Evolutionary conservation across 2,113 vertebrate species (phyloP), one percentile per base, ranked within the genome.

Genomic region (Xenopus laevis): DNA sequence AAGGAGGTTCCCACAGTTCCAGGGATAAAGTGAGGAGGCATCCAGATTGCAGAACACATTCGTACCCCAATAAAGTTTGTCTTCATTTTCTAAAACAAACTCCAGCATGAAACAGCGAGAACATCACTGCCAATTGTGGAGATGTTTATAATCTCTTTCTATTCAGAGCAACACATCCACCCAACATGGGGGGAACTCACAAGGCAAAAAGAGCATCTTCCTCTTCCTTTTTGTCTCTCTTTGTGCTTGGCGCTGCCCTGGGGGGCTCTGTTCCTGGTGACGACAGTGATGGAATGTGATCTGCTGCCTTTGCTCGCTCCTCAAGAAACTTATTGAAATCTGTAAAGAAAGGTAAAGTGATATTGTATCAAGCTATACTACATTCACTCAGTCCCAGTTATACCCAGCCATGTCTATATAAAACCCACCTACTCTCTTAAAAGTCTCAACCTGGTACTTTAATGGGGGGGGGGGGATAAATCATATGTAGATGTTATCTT

Each of bases 261-360:
- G 89, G 79, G 0, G 68, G 4, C 65, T 88, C 81, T 17, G 83
- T 79, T 45, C 83, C 79, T 72, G 83, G 72, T 85, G 90, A 84
- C 78, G 89, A 46, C 76, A 98, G 79, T 1, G 83, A 86, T 1
- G 97, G 97, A 58, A 99, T 84, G 13, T 80, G 87, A 17, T 99
- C 97, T 0, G 94, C 97, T 10, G 93, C 97, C 86, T 95, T 95
- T 0, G 93, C 97, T 83, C 97, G 87, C 66, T 92, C 94, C 83
- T 95, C 96, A 85, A 99, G 89, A 80, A 99, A 99, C 81, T 81
- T 94, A 87, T 99, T 95, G 71, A 99, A 99, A 78, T 98, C 97
- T 95, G 79, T n/a, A 50, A 55, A 55, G 0, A 27, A 27, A 60
- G 11, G 13, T 3, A 60, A 4, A 60, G 15, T 9, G 5, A 33